Evolutionary conservation across 2,797 vertebrate genomes (phyloP).

Genomic region (Streptopelia turtur): DNA sequence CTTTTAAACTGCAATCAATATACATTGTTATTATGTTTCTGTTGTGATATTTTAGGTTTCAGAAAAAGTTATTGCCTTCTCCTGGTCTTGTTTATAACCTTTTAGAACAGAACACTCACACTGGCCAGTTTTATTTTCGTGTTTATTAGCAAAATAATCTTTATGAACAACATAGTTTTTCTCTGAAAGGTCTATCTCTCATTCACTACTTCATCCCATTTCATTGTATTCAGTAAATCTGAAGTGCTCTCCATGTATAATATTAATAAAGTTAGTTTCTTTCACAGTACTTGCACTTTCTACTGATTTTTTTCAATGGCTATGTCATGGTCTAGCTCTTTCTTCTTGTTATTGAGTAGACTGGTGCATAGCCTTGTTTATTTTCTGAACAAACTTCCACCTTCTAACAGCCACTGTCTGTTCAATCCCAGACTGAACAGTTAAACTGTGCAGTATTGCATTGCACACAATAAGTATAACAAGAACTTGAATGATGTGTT

Average conservation of each 20-base stretch:
- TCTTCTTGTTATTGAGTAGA: background rate
- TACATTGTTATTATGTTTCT: background rate
- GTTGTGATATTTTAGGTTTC: conserved; percentile 7
- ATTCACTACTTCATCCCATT: background rate
- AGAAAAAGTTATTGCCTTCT: conserved; percentile 17
- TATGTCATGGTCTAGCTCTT: conserved; percentile 21
- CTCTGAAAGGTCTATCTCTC: background rate
- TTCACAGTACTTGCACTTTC: background rate
- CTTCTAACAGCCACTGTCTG: background rate
- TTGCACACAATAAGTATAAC: background rate
- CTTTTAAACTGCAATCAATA: background rate
- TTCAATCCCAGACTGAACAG: background rate
- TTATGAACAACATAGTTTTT: conserved; percentile 36
- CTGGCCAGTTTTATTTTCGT: background rate
- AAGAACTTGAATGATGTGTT: background rate
- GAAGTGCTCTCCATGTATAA: background rate
- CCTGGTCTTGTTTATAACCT: background rate
- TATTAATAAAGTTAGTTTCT: conserved; percentile 4
- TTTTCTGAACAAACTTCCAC: background rate
- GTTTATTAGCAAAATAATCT: background rate
- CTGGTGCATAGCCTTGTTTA: background rate
- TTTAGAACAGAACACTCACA: background rate
- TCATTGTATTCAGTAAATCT: conserved; percentile 5
- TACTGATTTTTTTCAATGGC: background rate
- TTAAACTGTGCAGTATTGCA: background rate